Evolutionary conservation across 1,140 invertebrate genomes (phyloP).

Genomic region (Campodea augens): DNA sequence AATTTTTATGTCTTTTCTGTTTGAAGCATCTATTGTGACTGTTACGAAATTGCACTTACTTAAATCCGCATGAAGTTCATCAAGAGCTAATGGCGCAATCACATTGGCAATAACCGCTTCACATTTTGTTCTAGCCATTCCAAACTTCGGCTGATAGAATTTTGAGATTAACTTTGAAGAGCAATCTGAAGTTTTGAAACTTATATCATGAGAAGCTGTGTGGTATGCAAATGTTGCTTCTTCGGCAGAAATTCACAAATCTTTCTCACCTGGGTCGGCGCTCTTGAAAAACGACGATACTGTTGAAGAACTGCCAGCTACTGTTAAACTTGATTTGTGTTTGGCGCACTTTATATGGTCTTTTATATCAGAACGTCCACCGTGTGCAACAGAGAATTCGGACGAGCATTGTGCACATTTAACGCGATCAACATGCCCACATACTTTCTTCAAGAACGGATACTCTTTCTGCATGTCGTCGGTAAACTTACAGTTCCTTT

Average conservation of each 20-base stretch:
- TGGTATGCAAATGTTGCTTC: neutral
- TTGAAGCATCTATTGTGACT: slow-evolving; percentile 5
- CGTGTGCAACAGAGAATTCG: neutral
- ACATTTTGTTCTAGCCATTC: neutral
- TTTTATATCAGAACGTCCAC: neutral
- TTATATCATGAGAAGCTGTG: neutral
- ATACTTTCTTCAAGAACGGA: neutral
- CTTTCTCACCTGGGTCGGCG: neutral
- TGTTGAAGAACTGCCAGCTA: neutral
- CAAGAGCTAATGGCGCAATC: neutral
- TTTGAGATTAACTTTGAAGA: neutral
- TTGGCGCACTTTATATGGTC: neutral
- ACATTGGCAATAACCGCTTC: neutral
- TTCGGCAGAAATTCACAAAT: neutral
- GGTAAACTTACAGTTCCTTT: neutral
- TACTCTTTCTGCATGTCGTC: neutral
- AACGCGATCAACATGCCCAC: neutral
- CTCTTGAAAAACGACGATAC: neutral
- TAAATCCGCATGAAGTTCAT: slow-evolving; percentile 2
- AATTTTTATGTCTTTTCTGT: slow-evolving; percentile 4
- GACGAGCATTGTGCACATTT: neutral
- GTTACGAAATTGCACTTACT: slow-evolving; percentile 1
- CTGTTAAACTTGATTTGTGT: neutral
- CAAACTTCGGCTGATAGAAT: neutral
- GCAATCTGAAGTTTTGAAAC: neutral